phyloP scores from a whole-genome alignment of 2,888 invertebrate species.

The Drosophila trichaetosa region DNA sequence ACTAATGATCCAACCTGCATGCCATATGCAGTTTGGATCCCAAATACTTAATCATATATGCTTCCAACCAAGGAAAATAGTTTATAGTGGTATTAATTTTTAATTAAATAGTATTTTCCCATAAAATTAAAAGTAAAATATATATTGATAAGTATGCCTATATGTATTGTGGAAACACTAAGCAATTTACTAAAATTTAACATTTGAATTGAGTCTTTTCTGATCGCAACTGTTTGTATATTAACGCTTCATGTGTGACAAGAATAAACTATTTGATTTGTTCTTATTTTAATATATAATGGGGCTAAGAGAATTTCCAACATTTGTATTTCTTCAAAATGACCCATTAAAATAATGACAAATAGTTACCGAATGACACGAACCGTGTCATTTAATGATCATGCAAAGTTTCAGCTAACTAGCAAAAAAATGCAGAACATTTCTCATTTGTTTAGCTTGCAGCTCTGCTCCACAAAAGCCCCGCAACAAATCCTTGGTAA shows the following conservation, averaged over 20 bases:
- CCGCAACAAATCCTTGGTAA: constrained; percentile 30
- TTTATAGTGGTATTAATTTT: not conserved
- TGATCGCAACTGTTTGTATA: not conserved
- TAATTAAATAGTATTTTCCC: too few species aligned
- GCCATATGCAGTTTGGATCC: not conserved
- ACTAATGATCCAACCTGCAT: not conserved
- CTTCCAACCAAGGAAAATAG: not conserved
- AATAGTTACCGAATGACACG: not conserved
- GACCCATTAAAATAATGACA: not conserved
- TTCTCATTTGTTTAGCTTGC: constrained; percentile 3
- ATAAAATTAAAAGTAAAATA: too few species aligned
- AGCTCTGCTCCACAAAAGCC: not conserved
- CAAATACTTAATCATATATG: not conserved
- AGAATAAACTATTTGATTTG: not conserved
- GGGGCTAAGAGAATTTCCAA: not conserved
- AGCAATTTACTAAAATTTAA: not conserved
- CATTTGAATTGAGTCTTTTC: not conserved
- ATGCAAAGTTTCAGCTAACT: not conserved
- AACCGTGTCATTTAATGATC: not conserved
- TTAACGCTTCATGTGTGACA: not conserved
- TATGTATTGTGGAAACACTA: too few species aligned
- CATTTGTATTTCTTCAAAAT: not conserved
- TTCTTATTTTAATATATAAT: not conserved
- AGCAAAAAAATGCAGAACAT: not conserved
- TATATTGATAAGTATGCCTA: too few species aligned